Percentiles rank a stretch among this genome's conserved stretches.
Evolutionary conservation across 2,888 invertebrate species (phyloP).

Genomic region (Atethmia centrago): DNA sequence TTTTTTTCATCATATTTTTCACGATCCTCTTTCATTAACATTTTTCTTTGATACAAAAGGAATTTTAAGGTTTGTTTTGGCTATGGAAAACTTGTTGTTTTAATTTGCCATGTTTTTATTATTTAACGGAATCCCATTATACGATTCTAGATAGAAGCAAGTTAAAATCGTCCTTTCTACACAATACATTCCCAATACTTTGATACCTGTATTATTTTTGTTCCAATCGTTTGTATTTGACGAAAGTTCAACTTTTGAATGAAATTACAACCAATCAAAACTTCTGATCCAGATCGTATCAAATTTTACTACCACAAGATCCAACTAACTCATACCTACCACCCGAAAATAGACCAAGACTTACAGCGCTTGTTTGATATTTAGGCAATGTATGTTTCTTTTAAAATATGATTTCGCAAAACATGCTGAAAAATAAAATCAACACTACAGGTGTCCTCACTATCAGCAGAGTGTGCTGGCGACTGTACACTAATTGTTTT

Average conservation of each 20-base stretch:
- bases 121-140: background rate
- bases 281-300: background rate
- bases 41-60: background rate
- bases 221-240: background rate
- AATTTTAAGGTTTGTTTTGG: background rate
- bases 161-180: background rate
- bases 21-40: background rate
- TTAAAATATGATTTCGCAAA: background rate
- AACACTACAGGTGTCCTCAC: background rate
- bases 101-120: background rate
- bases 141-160: background rate
- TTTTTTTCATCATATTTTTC: background rate
- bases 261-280: background rate
- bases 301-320: background rate
- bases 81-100: background rate
- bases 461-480: background rate
- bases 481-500: too few relatives aligned
- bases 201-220: background rate
- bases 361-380: background rate
- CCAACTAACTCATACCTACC: too few relatives aligned
- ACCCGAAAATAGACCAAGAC: background rate
- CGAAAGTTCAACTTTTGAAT: background rate
- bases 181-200: background rate
- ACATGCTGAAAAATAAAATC: background rate
- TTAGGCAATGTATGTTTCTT: background rate